phyloP scores from a whole-genome alignment of 2,888 invertebrate species.

The Nomada hirtipes region DNA sequence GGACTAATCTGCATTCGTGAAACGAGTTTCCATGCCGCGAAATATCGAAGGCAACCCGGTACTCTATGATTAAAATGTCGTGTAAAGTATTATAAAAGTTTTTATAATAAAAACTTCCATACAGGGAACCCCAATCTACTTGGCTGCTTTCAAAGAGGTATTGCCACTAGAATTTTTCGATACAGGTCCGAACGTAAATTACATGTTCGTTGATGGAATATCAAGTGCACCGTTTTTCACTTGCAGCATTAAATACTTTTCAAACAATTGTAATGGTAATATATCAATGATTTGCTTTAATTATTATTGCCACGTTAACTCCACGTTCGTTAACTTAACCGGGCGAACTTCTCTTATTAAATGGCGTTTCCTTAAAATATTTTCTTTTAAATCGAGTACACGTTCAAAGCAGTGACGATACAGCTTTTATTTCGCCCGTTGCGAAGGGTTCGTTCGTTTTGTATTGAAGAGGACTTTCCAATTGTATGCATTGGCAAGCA shows the following conservation, averaged over 20 bases:
- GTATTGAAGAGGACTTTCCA: neutral
- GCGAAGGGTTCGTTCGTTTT: neutral
- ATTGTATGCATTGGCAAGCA: slow-evolving; percentile 25
- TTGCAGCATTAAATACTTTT: neutral
- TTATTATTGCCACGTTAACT: neutral
- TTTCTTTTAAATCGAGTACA: neutral
- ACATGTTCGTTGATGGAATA: neutral
- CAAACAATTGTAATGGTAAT: too few relatives aligned
- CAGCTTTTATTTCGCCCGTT: neutral
- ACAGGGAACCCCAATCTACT: slow-evolving; percentile 1
- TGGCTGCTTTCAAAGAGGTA: neutral
- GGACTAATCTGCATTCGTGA: slow-evolving; percentile 14
- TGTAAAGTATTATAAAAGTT: neutral
- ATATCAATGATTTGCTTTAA: too few relatives aligned
- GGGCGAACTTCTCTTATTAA: neutral
- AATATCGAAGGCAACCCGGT: neutral
- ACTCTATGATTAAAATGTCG: slow-evolving; percentile 3
- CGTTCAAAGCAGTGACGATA: slow-evolving; percentile 1
- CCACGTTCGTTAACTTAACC: neutral
- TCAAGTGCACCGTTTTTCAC: neutral
- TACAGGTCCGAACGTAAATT: slow-evolving; percentile 17
- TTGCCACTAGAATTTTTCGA: slow-evolving; percentile 23
- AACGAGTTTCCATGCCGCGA: neutral
- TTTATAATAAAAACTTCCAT: slow-evolving; percentile 9
- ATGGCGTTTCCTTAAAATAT: neutral